Conservation (phyloP, 2,888 invertebrate genomes). For the Drosophila infuscata region DNA sequence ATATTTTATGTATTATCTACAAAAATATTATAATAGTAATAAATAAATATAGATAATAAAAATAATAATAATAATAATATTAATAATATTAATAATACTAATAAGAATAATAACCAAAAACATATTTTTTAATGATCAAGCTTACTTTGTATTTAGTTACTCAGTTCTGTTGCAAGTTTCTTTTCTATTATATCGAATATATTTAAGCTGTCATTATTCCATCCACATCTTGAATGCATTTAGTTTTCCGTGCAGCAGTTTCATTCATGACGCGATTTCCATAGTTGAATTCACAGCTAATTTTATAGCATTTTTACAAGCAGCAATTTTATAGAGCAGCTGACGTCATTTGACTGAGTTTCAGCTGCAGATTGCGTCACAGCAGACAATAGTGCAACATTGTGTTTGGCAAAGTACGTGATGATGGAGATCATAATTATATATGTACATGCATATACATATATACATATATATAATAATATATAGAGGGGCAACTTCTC, state of each 20-base stretch:
- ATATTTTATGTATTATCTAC: no score
- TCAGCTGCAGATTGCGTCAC: constrained; percentile 40
- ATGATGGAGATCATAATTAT: constrained; percentile 21
- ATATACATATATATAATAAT: background rate
- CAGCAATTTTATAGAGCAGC: constrained; percentile 21
- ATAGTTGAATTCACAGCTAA: background rate
- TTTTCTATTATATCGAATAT: background rate
- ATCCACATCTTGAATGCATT: background rate
- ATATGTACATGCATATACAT: background rate
- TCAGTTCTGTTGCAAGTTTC: no score
- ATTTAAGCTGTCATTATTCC: background rate
- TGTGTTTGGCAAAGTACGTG: constrained; percentile 3
- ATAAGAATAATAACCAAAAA: no score
- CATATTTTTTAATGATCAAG: no score
- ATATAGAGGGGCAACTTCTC: constrained; percentile 3
- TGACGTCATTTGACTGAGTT: constrained; percentile 43
- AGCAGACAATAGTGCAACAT: constrained; percentile 17
- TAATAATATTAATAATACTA: no score
- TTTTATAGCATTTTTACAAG: background rate
- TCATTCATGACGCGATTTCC: background rate
- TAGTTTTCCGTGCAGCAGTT: background rate
- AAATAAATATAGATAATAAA: no score
- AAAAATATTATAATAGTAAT: no score
- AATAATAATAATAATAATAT: no score
- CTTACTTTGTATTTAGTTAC: no score